Conservation (phyloP, 2,888 invertebrate species). For the Agapetus fuscipes region DNA sequence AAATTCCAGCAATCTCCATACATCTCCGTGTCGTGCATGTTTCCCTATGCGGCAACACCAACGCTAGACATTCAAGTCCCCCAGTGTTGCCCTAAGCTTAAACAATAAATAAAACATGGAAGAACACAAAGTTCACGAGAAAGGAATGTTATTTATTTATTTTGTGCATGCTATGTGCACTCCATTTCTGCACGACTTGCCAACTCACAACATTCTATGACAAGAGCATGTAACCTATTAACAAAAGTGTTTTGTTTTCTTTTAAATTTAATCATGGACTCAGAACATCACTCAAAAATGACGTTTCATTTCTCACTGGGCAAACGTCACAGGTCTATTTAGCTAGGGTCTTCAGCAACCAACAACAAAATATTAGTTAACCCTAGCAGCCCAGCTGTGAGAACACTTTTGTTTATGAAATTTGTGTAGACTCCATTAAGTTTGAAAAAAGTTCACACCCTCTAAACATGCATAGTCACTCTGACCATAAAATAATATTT, state of each 20-base stretch:
- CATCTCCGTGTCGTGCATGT: neutral
- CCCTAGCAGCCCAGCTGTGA: too few species aligned
- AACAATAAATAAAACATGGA: conserved; percentile 7
- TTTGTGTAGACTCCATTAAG: neutral
- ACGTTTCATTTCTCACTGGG: neutral
- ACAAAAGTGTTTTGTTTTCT: too few species aligned
- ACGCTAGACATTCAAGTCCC: too few species aligned
- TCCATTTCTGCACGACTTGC: neutral
- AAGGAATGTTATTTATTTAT: conserved; percentile 14
- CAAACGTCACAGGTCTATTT: too few species aligned
- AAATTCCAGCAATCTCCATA: too few species aligned
- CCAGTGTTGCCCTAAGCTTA: too few species aligned
- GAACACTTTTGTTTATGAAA: too few species aligned
- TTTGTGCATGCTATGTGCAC: conserved; percentile 14
- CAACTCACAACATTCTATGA: neutral
- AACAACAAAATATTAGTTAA: too few species aligned
- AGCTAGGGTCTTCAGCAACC: too few species aligned
- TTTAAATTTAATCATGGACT: too few species aligned
- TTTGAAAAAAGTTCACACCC: neutral
- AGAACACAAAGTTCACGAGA: conserved; percentile 13
- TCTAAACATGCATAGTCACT: neutral
- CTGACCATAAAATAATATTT: conserved; percentile 11
- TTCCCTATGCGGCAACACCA: neutral
- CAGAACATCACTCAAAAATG: too few species aligned
- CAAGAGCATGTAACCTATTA: neutral